These are phyloP conservation scores for Mastomys natalensis DNA, from an alignment of 2,113 vertebrate genomes.

Conservation along the genomic window DNA sequence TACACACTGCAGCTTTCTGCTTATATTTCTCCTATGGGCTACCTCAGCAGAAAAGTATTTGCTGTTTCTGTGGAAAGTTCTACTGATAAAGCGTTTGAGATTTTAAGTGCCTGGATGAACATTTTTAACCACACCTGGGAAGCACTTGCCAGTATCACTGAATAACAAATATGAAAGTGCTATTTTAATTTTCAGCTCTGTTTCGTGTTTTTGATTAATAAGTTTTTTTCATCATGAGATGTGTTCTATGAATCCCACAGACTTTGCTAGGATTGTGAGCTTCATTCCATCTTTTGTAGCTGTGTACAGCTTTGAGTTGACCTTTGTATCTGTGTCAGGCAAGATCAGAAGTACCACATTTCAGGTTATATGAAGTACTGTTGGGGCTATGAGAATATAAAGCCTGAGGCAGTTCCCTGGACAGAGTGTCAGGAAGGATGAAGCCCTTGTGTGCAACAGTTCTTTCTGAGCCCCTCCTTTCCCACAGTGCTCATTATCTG, in stretches of 20 bases:
- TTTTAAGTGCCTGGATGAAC: background rate
- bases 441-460: background rate
- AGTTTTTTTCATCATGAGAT: background rate
- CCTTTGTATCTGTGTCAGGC: background rate
- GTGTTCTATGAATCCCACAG: background rate
- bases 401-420: conserved; percentile 37
- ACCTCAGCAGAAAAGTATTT: background rate
- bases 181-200: conserved; percentile 29
- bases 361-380: conserved; percentile 43
- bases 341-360: conserved; percentile 59
- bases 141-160: background rate
- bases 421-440: conserved; percentile 62
- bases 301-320: background rate
- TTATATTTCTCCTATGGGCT: background rate
- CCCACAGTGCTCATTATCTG: background rate
- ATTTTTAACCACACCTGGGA: conserved; percentile 18
- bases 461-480: background rate
- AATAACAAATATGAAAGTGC: background rate
- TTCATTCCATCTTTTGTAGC: background rate
- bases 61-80: background rate
- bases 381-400: conserved; percentile 9
- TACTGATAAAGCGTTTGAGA: background rate
- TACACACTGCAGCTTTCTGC: background rate
- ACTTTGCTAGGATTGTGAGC: background rate
- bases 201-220: background rate